These are phyloP conservation scores for Willowsia nigromaculata DNA, from an alignment of 2,888 invertebrate species.

Conservation along the genomic window DNA sequence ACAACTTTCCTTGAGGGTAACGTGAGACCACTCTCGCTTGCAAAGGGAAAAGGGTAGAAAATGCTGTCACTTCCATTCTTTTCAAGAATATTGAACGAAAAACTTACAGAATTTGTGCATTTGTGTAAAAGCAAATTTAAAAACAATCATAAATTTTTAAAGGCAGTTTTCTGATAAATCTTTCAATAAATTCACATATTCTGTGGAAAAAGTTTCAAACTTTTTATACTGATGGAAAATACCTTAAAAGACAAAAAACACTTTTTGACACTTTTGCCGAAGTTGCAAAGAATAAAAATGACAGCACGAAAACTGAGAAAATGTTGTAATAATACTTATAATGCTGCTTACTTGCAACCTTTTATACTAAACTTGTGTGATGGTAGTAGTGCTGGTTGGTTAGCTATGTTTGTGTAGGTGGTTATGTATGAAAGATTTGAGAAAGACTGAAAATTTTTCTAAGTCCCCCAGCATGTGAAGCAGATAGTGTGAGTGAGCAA, in stretches of 20 bases:
- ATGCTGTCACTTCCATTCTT: neutral
- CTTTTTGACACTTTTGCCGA: neutral
- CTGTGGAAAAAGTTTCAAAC: neutral
- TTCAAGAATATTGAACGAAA: neutral
- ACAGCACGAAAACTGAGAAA: neutral
- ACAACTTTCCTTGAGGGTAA: neutral
- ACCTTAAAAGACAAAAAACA: neutral
- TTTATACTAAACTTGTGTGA: neutral
- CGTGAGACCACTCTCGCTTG: neutral
- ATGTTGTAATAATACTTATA: neutral
- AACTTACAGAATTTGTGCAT: neutral
- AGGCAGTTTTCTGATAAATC: neutral
- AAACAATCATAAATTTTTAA: neutral
- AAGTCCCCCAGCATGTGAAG: conserved; percentile 2
- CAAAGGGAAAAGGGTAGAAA: neutral
- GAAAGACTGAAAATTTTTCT: neutral
- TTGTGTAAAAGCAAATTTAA: neutral
- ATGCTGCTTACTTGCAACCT: no score
- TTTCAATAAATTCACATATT: neutral
- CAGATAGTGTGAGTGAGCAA: neutral
- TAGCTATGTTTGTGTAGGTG: neutral
- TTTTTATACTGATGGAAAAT: neutral
- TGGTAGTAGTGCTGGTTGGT: neutral
- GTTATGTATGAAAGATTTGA: neutral
- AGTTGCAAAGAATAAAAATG: neutral